Base-by-base conservation (phyloP, 2,797 vertebrate genomes). In the Sylvilagus floridanus region DNA sequence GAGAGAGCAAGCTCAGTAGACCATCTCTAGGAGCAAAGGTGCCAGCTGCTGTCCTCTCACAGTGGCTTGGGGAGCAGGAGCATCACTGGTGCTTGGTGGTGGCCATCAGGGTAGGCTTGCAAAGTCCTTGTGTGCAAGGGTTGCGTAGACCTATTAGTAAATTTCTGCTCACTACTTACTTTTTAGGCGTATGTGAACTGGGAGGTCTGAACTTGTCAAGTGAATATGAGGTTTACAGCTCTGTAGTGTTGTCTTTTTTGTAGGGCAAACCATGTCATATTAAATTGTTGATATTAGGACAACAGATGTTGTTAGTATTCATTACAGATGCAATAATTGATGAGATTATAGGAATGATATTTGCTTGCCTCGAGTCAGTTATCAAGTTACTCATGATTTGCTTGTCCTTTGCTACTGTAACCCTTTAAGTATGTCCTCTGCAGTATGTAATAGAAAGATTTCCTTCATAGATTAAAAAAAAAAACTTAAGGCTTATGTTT, bases 41-140 rank as follows among this genome's bases (percentile, higher is more conserved):
- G 19, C 88, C 30, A 57, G 37, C 35, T 75, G 1, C 37, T 77
- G 37, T 37, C 63, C 24, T 14, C 35, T 5, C 32, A 32, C 54
- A 66, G 11, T 8, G 30, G 77, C 11, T 28, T 24, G 16, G 30
- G 21, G 1, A 50, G 7, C 19, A 19, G 30, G 66, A 35, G 26
- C n/a, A 60, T 28, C 0, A 4, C 21, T 9, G 0, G n/a, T 10
- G 4, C 17, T 32, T 42, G 21, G 32, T 24, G 32, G 5, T 0
- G 5, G 13, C 78, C n/a, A 10, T 4, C 57, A 35, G 16, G 4
- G 2, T 63, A 52, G 66, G 17, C 63, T 54, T 30, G 13, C 22
- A 32, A 63, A 5, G 14, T 32, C 16, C 21, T 13, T 52, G 4
- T 76, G 28, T 63, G 17, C 84, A n/a, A 42, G 22, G 17, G 21